Evolutionary conservation across 2,113 vertebrate species (phyloP), one percentile per base, ranked within the genome.

Genomic region (Columba livia): DNA sequence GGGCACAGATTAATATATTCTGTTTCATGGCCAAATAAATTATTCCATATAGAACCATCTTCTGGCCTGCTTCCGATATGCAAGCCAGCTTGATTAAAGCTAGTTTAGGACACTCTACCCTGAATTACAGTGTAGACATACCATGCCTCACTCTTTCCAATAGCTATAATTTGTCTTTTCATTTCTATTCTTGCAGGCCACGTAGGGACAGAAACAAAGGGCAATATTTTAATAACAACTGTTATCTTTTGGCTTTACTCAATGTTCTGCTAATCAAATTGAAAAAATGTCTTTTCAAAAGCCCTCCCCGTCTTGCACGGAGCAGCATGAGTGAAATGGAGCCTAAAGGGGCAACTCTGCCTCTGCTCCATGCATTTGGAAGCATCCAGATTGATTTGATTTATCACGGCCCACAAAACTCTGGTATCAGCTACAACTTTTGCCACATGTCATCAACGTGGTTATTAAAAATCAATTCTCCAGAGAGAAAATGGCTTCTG

Each of bases 381-480:
- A 97, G 57, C 75, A 92, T 95, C 79, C 75, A 81, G 82, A 90
- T 85, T 95, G 85, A 85, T 95, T 96, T 98, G 96, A 98, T 98
- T 98, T 97, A 97, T 98, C 79, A 89, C 87, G 90, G 62, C 92
- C 97, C 96, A 92, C 93, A 94, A 97, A 98, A 98, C 88, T 94
- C 94, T 91, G 28, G 84, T 98, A 98, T 98, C 97, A 97, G 97
- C 96, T 92, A 94, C 97, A 96, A 93, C 94, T 96, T 97, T 96
- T 24, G 69, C 97, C 96, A 96, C 96, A 65, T 97, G 98, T 98
- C 98, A 97, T 97, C 97, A 80, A 48, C 51, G 79, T 95, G 96
- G 96, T 98, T 98, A 98, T 98, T 98, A 98, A 98, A 98, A 98
- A 98, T 98, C 97, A 97, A 83, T 98, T 97, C 96, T 97, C 97